Base-by-base conservation (phyloP, 1,140 invertebrate species). In the Uloborus diversus region DNA sequence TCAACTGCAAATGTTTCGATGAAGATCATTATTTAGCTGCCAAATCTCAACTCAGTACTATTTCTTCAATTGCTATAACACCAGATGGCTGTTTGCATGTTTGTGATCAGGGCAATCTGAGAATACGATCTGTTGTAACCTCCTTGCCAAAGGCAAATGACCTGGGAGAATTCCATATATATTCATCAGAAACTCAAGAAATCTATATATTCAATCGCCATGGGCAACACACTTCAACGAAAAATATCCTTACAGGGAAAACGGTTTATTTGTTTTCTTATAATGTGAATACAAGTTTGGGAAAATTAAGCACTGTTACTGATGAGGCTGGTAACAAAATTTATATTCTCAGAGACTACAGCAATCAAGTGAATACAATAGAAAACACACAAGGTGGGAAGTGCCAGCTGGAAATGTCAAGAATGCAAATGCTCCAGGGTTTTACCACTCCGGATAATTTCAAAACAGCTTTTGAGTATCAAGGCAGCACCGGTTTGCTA, bases 261-360 rank as follows among this genome's bases (percentile, higher is more conserved):
- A 94, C 93, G 0, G 90, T 95, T 84, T 98, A 98, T 86, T 94
- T 94, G 30, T 99, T 98, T 88, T 89, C 96, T 1, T 99, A 99
- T 87, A 97, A 93, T 23, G 97, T 98, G 85, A 98, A 98, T 84
- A 97, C 96, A 2, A 96, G 94, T 84, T 96, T 97, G 84, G 96
- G 96, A 0, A 96, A 96, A 86, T 88, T 99, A 25, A 95, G 93
- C 1, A 95, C 93, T 3, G 94, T 99, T 0, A 95, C 93, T 0
- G 96, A 98, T 86, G 93, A 93, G 61, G 94, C 94, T 17, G 94
- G 94, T 17, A 98, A 97, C 85, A 96, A 98, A 88, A 94, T 97
- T 81, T 91, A 94, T 85, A 93, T 99, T 85, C 88, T 96, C 17
- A 89, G 96, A 62, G 95, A 98, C 86, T 96, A 96, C 84, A 94